These are phyloP conservation scores for Sphaerophoria rueppellii DNA, from an alignment of 2,888 invertebrate species.

Conservation along the genomic window DNA sequence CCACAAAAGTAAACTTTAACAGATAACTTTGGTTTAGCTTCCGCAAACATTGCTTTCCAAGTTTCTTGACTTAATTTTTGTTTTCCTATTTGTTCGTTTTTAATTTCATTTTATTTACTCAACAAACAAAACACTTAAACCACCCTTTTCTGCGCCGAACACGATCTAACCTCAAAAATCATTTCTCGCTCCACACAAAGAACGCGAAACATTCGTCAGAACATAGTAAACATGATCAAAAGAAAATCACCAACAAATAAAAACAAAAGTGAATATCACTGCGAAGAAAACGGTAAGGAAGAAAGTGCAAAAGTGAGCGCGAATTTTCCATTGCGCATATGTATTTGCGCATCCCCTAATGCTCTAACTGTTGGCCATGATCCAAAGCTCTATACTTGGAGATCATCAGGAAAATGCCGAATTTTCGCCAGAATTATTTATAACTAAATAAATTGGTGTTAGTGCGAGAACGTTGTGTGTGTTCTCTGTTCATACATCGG, in stretches of 20 bases:
- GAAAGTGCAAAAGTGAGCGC: conserved; percentile 63
- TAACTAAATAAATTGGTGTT: conserved; percentile 75
- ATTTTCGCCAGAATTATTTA: conserved; percentile 82
- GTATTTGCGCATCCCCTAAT: conserved; percentile 78
- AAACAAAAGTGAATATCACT: conserved; percentile 43
- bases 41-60: conserved; percentile 57
- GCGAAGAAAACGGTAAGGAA: conserved; percentile 15
- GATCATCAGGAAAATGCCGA: conserved; percentile 84
- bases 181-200: conserved; percentile 21
- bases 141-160: background rate
- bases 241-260: conserved; percentile 33
- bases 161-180: conserved; percentile 6
- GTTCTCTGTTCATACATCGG: conserved; percentile 34
- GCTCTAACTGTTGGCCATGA: conserved; percentile 84
- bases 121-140: conserved; percentile 11
- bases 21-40: conserved; percentile 55
- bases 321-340: conserved; percentile 74
- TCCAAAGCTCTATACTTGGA: conserved; percentile 95
- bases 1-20: conserved; percentile 40
- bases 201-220: background rate
- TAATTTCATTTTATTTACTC: conserved; percentile 54
- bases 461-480: conserved; percentile 70
- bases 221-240: conserved; percentile 39
- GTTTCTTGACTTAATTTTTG: conserved; percentile 39
- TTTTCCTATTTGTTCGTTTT: conserved; percentile 33